A percentile compares a stretch with the other conserved stretches of the same genome.
Conservation (phyloP, 2,888 invertebrate species). For the Epinotia bilunana region DNA sequence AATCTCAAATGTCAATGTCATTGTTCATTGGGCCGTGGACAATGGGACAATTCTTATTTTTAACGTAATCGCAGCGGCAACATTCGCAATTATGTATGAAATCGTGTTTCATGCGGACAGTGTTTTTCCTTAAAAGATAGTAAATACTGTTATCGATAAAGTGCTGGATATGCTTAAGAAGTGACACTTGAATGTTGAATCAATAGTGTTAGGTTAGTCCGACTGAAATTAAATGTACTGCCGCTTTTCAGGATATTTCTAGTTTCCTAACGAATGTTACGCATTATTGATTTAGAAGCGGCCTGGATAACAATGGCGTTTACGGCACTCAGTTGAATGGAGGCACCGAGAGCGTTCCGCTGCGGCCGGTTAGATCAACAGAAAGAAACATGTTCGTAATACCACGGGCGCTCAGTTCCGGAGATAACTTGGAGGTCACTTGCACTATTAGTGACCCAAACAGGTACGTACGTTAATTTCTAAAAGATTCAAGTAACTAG, state of each 20-base stretch:
- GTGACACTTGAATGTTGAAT: conserved; percentile 40
- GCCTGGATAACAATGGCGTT: conserved; percentile 54
- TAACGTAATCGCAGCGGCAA: neutral
- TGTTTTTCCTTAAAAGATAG: conserved; percentile 3
- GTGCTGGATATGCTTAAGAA: conserved; percentile 8
- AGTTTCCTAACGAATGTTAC: conserved; percentile 1
- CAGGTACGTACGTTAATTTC: conserved; percentile 51
- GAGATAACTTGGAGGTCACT: conserved; percentile 57
- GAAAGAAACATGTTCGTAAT: conserved; percentile 65
- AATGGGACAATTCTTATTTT: neutral
- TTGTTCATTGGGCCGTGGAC: neutral
- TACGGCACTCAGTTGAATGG: conserved; percentile 61
- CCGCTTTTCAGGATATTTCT: neutral
- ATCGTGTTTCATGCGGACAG: neutral
- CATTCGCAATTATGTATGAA: conserved; percentile 14
- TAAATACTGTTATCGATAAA: conserved; percentile 11
- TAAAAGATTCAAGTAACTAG: neutral
- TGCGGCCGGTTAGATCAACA: conserved; percentile 57
- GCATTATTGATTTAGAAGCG: conserved; percentile 35
- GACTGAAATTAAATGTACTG: neutral
- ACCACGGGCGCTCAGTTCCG: conserved; percentile 58
- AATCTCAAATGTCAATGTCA: too few relatives aligned
- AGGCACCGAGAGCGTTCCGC: conserved; percentile 55
- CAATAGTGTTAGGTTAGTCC: conserved; percentile 30
- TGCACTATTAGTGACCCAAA: conserved; percentile 53